These are phyloP conservation scores for Lasioglossum lativentre DNA, from an alignment of 2,888 invertebrate genomes.

Conservation along the genomic window DNA sequence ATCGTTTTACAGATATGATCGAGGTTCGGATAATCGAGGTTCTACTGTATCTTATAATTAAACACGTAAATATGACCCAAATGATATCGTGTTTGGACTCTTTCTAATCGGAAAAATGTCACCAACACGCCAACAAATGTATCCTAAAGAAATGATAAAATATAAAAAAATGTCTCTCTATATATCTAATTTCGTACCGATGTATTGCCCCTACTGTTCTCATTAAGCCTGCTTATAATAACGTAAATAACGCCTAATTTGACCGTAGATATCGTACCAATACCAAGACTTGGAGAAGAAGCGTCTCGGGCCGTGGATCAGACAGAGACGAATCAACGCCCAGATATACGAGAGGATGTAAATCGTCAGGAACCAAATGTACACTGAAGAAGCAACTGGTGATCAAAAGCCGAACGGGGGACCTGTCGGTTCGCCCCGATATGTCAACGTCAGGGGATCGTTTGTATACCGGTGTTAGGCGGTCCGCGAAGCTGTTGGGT, in stretches of 20 bases:
- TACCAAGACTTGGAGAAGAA: constrained; percentile 88
- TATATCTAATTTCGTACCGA: too few species aligned
- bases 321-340: constrained; percentile 86
- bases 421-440: neutral
- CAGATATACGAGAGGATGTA: constrained; percentile 87
- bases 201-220: too few species aligned
- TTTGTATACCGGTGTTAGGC: constrained; percentile 86
- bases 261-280: constrained; percentile 80
- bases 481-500: constrained; percentile 86
- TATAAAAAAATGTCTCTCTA: too few species aligned
- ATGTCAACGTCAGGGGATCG: neutral
- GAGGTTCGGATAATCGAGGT: too few species aligned
- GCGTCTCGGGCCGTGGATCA: constrained; percentile 86
- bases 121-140: too few species aligned
- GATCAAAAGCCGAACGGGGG: constrained; percentile 30
- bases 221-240: too few species aligned
- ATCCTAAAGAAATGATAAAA: too few species aligned
- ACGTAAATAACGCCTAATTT: neutral
- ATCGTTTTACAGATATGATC: too few species aligned
- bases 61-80: too few species aligned
- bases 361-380: constrained; percentile 82
- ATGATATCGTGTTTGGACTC: too few species aligned
- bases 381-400: constrained; percentile 68
- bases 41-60: too few species aligned
- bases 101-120: too few species aligned